Percentiles rank a stretch among this genome's conserved stretches.
Conservation (phyloP, 2,113 vertebrate species). For the Bagarius yarrelli region DNA sequence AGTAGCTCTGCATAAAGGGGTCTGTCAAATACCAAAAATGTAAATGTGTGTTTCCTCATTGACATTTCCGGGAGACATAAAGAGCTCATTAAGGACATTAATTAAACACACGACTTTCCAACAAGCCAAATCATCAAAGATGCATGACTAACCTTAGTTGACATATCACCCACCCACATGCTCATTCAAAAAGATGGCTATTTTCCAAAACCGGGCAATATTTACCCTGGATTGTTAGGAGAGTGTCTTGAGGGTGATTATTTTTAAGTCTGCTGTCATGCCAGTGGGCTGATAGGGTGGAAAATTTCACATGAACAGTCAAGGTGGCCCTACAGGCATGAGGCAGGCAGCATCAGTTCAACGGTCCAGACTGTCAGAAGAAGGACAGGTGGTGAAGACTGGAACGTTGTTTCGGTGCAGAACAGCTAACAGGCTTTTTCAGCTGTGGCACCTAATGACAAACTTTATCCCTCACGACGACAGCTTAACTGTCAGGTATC, state of each 20-base stretch:
- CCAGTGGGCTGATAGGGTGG: conserved; percentile 37
- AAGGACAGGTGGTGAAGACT: not conserved
- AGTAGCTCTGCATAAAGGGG: too few relatives aligned
- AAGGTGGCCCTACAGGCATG: conserved; percentile 20
- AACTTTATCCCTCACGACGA: not conserved
- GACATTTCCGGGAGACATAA: conserved; percentile 3
- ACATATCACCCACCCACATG: conserved; percentile 15
- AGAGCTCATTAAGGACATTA: conserved; percentile 23
- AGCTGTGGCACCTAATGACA: conserved; percentile 7
- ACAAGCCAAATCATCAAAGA: conserved; percentile 34
- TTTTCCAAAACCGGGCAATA: conserved; percentile 36
- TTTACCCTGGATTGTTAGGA: conserved; percentile 13
- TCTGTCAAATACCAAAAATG: not conserved
- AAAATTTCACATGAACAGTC: conserved; percentile 41
- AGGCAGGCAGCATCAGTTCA: conserved; percentile 10
- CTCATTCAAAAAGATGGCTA: conserved; percentile 20
- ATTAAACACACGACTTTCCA: conserved; percentile 21
- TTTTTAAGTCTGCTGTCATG: conserved; percentile 29
- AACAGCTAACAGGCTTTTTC: not conserved
- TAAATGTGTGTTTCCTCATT: conserved; percentile 1
- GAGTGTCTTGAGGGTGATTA: conserved; percentile 36
- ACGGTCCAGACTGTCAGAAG: not conserved
- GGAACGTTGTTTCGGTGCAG: not conserved
- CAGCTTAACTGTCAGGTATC: not conserved
- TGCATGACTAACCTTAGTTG: conserved; percentile 43